These are phyloP conservation scores for Zoanthus solanderi DNA, from an alignment of 92 coral and sea anemone genomes.

Conservation along the genomic window DNA sequence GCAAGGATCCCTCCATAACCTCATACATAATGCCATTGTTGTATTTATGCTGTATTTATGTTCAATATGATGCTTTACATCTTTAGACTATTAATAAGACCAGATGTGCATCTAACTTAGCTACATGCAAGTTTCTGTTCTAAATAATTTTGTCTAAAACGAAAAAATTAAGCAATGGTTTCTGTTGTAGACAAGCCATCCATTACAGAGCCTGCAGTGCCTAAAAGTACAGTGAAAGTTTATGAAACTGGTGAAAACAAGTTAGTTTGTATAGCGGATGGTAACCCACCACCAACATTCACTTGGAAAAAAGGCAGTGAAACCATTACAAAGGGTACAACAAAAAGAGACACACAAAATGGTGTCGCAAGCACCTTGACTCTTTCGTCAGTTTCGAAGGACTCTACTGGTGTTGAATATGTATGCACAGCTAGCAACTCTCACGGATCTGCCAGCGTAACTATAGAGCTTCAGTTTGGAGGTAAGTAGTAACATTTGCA, in stretches of 20 bases:
- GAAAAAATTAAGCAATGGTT: background rate
- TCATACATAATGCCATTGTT: too few relatives aligned
- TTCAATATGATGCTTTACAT: too few relatives aligned
- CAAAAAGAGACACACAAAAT: background rate
- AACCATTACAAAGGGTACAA: background rate
- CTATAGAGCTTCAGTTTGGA: background rate
- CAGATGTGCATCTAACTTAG: too few relatives aligned
- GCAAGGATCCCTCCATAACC: too few relatives aligned
- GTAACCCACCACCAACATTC: background rate
- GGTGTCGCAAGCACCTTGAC: background rate
- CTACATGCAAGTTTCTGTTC: background rate
- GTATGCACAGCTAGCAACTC: background rate
- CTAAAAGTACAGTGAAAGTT: background rate
- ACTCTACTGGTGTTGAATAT: background rate
- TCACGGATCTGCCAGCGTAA: background rate
- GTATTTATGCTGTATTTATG: too few relatives aligned
- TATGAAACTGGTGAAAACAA: background rate
- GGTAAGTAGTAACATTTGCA: background rate
- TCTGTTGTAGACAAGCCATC: background rate
- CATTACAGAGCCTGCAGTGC: background rate
- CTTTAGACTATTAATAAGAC: too few relatives aligned
- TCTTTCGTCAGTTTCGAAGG: background rate
- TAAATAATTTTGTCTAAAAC: background rate
- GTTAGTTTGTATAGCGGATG: background rate
- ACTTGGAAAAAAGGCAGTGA: background rate